These are phyloP conservation scores for Drosophila insularis DNA, from an alignment of 1,140 invertebrate genomes.

Conservation along the genomic window DNA sequence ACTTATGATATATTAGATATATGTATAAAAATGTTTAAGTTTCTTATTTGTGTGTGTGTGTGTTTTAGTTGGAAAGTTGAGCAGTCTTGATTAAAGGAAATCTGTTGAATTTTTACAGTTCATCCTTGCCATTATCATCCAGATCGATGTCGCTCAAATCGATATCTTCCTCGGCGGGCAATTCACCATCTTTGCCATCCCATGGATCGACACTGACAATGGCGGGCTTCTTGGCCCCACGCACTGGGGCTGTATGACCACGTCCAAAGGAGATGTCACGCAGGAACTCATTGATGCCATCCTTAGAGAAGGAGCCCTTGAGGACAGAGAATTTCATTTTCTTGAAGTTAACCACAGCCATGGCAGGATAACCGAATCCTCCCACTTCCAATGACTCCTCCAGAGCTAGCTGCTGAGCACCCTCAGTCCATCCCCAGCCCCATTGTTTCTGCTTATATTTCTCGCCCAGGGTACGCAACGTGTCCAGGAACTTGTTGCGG, in stretches of 20 bases:
- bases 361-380: conserved; percentile 94
- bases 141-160: conserved; percentile 95
- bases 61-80: conserved; percentile 49
- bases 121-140: conserved; percentile 90
- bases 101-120: conserved; percentile 85
- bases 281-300: conserved; percentile 97
- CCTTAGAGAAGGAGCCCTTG: conserved; percentile 96
- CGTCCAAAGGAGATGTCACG: conserved; percentile 97
- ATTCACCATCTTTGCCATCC: conserved; percentile 98
- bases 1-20: conserved; percentile 42
- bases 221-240: conserved; percentile 92
- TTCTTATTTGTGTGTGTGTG: conserved; percentile 8
- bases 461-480: conserved; percentile 90
- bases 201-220: conserved; percentile 90
- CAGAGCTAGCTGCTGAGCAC: conserved; percentile 90
- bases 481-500: conserved; percentile 93
- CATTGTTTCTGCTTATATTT: conserved; percentile 98
- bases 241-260: conserved; percentile 95
- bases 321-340: conserved; percentile 98
- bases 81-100: conserved; percentile 53
- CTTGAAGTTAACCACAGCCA: conserved; percentile 97
- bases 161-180: conserved; percentile 95
- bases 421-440: conserved; percentile 99
- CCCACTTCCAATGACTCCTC: conserved; percentile 97
- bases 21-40: conserved; percentile 43